These are phyloP conservation scores for Morpho helenor DNA, from an alignment of 2,888 invertebrate species.

Conservation along the genomic window DNA sequence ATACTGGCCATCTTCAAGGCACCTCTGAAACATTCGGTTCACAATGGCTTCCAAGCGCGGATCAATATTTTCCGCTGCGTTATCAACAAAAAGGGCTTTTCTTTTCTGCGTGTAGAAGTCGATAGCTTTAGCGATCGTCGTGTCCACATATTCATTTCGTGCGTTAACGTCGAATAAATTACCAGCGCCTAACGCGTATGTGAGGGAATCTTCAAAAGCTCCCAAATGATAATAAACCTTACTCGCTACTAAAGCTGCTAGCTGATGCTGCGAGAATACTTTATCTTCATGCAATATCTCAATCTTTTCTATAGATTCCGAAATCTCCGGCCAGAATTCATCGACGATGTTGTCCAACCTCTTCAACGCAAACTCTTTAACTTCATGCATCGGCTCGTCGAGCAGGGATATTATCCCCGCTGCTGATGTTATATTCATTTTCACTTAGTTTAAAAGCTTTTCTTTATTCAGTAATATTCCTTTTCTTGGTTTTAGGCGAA, in stretches of 20 bases:
- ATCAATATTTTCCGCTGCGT: constrained; percentile 85
- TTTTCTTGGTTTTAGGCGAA: constrained; percentile 29
- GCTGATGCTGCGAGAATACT: constrained; percentile 90
- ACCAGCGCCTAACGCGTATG: constrained; percentile 98
- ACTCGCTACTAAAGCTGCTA: constrained; percentile 98
- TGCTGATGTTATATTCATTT: constrained; percentile 75
- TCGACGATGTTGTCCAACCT: constrained; percentile 96
- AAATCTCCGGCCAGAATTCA: constrained; percentile 99
- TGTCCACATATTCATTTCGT: constrained; percentile 96
- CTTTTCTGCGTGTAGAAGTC: constrained; percentile 96
- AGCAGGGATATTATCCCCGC: constrained; percentile 97
- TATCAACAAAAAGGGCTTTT: constrained; percentile 85
- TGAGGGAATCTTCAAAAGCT: constrained; percentile 96
- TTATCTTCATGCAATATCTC: constrained; percentile 98
- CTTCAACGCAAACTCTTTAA: constrained; percentile 95
- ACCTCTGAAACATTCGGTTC: constrained; percentile 97
- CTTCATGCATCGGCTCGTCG: constrained; percentile 95
- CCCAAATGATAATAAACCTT: constrained; percentile 99
- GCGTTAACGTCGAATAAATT: constrained; percentile 97
- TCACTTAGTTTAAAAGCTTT: constrained; percentile 26
- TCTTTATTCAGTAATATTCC: neutral
- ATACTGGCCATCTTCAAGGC: constrained; percentile 96
- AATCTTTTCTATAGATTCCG: constrained; percentile 97
- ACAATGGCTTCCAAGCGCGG: constrained; percentile 94
- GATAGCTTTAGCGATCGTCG: constrained; percentile 97